Base-by-base conservation (phyloP, 2,797 vertebrate genomes). In the Phataginus tetradactyla region DNA sequence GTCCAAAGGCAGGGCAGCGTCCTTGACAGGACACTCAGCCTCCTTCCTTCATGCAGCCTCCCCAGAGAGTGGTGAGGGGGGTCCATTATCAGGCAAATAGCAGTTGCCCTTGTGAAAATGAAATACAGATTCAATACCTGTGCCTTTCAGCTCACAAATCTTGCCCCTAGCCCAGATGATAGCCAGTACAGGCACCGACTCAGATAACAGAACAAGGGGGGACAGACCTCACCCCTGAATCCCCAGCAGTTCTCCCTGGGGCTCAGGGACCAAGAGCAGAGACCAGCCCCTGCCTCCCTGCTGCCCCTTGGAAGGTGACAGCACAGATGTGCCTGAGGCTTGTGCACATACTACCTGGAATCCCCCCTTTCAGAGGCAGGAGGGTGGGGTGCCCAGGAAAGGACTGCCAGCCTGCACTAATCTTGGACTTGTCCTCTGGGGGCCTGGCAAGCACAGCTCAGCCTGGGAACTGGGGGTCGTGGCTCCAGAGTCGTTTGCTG, bases 41-140 rank as follows among this genome's bases (percentile, higher is more conserved):
- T 83, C 91, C 92, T 78, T 78, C 85, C 51, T 12, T 12, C 1
- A 0, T 42, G n/a, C 1, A 0, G 17, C 57, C 39, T 88, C 85
- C 94, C 53, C 0, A 0, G 92, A 84, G 78, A 94, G 90, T 1
- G 8, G 69, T 3, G 51, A 64, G 77, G 64, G 88, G 89, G 61
- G 94, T 95, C 96, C 94, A 96, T 97, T 97, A 97, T 95, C 83
- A 18, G 75, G 86, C 95, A 86, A 90, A 96, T 17, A 96, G 94
- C 94, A 96, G 92, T 96, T 96, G 63, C 79, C 91, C 98, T 97
- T 78, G 95, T 88, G 98, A 97, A 98, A 97, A 98, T 98, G 98
- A 98, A 97, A 97, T 97, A 97, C 94, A 95, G 98, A 98, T 95
- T 96, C 94, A 95, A 95, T 97, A 97, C 97, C 96, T 97, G 97